phyloP scores from a whole-genome alignment of 2,888 invertebrate genomes.

The Heliconius charithonia region DNA sequence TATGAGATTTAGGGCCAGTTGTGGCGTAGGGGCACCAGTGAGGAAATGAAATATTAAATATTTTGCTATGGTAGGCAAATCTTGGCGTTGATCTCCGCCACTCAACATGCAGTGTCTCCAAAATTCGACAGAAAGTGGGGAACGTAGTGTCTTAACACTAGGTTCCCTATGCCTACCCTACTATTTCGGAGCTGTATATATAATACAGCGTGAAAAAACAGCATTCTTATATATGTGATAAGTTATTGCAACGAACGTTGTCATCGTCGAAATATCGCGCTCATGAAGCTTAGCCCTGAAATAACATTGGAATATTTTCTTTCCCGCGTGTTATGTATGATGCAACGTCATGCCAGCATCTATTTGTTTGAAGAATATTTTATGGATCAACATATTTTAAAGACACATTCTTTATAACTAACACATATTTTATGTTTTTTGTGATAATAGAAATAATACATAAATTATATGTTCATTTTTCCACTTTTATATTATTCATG shows the following conservation, averaged over 20 bases:
- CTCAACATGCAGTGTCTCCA: too few relatives aligned
- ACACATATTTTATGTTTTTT: not conserved
- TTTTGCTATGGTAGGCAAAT: too few relatives aligned
- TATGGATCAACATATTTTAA: not conserved
- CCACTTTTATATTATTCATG: too few relatives aligned
- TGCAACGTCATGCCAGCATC: not conserved
- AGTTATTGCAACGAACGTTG: not conserved
- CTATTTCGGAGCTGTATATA: too few relatives aligned
- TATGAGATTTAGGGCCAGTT: too few relatives aligned
- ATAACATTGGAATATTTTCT: conserved; percentile 19
- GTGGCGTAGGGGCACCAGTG: too few relatives aligned
- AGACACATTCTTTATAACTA: not conserved
- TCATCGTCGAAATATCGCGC: conserved; percentile 7
- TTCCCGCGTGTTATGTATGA: conserved; percentile 9
- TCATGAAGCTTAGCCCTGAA: conserved; percentile 13
- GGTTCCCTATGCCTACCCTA: too few relatives aligned
- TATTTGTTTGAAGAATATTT: not conserved
- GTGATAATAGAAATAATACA: not conserved
- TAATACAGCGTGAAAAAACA: too few relatives aligned
- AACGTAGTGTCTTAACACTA: too few relatives aligned
- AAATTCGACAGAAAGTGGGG: too few relatives aligned
- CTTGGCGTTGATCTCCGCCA: too few relatives aligned
- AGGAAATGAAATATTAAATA: too few relatives aligned
- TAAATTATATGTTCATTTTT: not conserved
- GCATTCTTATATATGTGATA: not conserved